Evolutionary conservation across 2,888 invertebrate genomes (phyloP).

Genomic region (Cantharis nigra): DNA sequence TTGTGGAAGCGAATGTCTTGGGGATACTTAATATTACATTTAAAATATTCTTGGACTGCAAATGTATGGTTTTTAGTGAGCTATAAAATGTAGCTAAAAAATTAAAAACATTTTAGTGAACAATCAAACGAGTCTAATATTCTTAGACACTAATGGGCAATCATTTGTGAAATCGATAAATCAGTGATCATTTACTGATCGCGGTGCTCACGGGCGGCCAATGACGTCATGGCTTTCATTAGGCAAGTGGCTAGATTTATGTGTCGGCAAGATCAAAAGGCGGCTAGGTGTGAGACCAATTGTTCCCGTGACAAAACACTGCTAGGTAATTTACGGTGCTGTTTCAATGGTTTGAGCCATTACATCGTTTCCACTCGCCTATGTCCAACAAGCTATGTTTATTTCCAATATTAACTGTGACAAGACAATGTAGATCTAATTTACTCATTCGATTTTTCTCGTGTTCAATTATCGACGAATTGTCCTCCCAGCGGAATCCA

Average conservation of each 20-base stretch:
- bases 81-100: neutral
- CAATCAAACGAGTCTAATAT: conserved; percentile 12
- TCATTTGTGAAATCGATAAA: conserved; percentile 50
- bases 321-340: conserved; percentile 56
- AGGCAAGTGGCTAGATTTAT: conserved; percentile 59
- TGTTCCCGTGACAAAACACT: conserved; percentile 60
- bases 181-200: conserved; percentile 51
- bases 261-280: conserved; percentile 55
- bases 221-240: conserved; percentile 55
- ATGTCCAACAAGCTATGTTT: conserved; percentile 16
- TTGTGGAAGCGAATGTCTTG: neutral
- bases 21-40: neutral
- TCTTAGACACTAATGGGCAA: conserved; percentile 43
- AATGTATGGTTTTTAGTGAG: neutral
- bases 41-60: neutral
- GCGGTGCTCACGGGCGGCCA: conserved; percentile 17
- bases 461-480: neutral
- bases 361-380: conserved; percentile 16
- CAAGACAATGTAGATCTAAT: neutral
- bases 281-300: conserved; percentile 59
- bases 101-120: neutral
- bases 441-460: neutral
- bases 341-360: conserved; percentile 42
- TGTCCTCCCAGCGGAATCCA: neutral
- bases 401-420: conserved; percentile 1